Conservation (phyloP, 2,113 vertebrate species). For the Channa argus region DNA sequence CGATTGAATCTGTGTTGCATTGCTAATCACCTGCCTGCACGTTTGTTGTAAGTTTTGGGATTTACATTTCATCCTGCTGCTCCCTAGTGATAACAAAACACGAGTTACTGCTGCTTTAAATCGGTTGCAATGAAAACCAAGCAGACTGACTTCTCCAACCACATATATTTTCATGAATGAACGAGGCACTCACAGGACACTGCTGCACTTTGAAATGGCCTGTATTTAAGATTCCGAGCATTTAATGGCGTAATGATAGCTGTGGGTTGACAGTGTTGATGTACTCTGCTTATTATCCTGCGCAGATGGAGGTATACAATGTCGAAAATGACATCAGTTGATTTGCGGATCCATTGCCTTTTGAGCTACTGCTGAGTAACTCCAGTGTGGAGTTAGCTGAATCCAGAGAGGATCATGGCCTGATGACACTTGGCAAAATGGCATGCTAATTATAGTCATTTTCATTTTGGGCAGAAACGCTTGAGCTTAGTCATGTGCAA, state of each 20-base stretch:
- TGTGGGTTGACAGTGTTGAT: constrained; percentile 31
- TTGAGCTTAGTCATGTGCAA: constrained; percentile 71
- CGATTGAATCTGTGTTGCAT: no score
- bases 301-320: constrained; percentile 27
- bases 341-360: constrained; percentile 39
- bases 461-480: constrained; percentile 70
- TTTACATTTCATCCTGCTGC: constrained; percentile 1
- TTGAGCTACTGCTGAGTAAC: constrained; percentile 39
- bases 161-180: constrained; percentile 3
- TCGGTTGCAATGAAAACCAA: constrained; percentile 9
- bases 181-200: not conserved
- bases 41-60: not conserved
- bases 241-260: constrained; percentile 26
- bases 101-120: not conserved
- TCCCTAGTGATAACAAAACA: not conserved
- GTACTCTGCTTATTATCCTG: constrained; percentile 20
- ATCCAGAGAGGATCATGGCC: constrained; percentile 64
- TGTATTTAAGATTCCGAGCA: constrained; percentile 17
- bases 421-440: constrained; percentile 71
- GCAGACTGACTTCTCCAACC: not conserved
- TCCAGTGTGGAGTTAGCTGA: constrained; percentile 38
- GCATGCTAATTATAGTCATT: constrained; percentile 75
- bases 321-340: constrained; percentile 41
- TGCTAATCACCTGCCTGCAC: no score
- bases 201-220: constrained; percentile 4